Evolutionary conservation across 64 coral and sea anemone species (phyloP), one percentile per base, ranked within the genome.

Genomic region (Hydrozoanthus tunicans): DNA sequence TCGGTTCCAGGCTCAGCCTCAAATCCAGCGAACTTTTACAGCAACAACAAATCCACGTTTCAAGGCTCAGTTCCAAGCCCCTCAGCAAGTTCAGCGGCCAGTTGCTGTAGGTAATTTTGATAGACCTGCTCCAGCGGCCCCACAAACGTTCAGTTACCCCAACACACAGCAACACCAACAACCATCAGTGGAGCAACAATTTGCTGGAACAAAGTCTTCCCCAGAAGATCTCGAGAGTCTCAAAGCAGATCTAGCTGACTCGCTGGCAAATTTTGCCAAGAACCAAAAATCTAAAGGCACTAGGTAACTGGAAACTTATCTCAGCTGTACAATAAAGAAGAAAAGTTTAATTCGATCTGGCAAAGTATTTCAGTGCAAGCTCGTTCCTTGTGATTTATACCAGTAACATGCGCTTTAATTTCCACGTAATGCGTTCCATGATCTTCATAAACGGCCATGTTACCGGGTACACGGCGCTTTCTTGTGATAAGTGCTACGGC

Each of bases 151-250:
- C 11, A 24, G 5, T 20, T 54, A 52, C 51, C 26, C 80, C 84
- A 54, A 54, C 84, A 88, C 12, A 5, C 53, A 75, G 69, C 62
- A 14, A 17, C 43, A 27, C 11, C 56, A 73, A 51, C 53, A 13
- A 17, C 66, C 55, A 6, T 17, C 69, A 61, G 55, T 73, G 5
- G 53, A 60, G 10, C 83, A 71, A 51, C 68, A 88, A 12, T 17
- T 11, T 8, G 25, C 67, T 1, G 68, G 58, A 15, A n/a, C 8
- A 6, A 73, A 20, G 6, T 69, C 83, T 4, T 6, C 6, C 68
- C 74, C 84, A 61, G 84, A 88, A 32, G 68, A 88, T 27, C 84
- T 88, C 5, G 84, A 88, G 12, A 88, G 84, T 27, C 84, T 88
- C 8, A 88, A 88, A 73, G 84, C 69, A 7, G 84, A 88, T 53